Percentiles rank a stretch among this genome's conserved stretches.
Evolutionary conservation across 2,888 invertebrate species (phyloP).

Genomic region (Rambutsinella grinnellia): DNA sequence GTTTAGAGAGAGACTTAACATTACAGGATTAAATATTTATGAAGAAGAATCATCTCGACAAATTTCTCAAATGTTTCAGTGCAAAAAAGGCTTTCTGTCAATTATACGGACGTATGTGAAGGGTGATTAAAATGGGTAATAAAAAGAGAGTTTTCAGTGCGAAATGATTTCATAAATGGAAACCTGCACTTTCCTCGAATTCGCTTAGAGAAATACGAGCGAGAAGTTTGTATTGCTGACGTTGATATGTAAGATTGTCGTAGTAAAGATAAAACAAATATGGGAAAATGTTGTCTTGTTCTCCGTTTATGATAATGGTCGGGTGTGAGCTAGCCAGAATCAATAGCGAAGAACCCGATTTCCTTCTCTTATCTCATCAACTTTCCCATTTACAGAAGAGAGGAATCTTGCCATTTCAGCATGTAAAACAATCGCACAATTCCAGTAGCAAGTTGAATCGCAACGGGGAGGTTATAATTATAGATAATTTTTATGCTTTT

Average conservation of each 20-base stretch:
- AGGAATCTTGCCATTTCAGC: neutral
- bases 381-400: neutral
- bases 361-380: neutral
- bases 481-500: neutral
- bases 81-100: no score
- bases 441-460: neutral
- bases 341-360: conserved; percentile 4
- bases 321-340: conserved; percentile 23
- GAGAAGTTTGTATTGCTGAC: no score
- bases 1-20: no score
- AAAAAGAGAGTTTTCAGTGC: conserved; percentile 1
- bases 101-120: neutral
- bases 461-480: neutral
- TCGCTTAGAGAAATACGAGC: conserved; percentile 47
- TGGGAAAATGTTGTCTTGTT: conserved; percentile 8
- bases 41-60: no score
- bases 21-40: no score
- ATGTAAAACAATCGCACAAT: neutral
- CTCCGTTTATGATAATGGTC: neutral
- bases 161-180: neutral
- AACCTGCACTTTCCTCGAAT: neutral
- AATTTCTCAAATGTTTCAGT: no score
- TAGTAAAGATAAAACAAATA: conserved; percentile 18
- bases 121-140: neutral
- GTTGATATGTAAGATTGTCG: neutral